Percentiles rank a stretch among this genome's conserved stretches.
These are phyloP conservation scores for Stercorarius parasiticus DNA, from an alignment of 2,113 vertebrate genomes.

Conservation along the genomic window DNA sequence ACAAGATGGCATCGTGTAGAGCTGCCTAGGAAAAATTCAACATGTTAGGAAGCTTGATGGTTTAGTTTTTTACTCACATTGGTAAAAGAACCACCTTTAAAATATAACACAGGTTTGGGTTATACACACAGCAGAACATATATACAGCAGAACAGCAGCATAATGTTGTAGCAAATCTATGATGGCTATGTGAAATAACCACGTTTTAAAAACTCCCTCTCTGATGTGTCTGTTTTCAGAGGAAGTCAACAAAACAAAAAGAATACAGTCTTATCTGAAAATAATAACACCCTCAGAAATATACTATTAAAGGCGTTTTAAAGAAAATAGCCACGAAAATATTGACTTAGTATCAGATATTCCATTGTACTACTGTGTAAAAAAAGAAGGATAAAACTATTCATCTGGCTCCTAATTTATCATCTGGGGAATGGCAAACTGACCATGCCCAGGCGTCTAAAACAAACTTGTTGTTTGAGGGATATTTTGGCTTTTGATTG, in stretches of 20 bases:
- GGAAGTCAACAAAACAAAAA: not conserved
- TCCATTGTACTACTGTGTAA: not conserved
- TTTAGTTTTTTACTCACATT: not conserved
- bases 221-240: not conserved
- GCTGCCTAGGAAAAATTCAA: not conserved
- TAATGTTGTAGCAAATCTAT: not conserved
- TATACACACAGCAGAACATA: not conserved
- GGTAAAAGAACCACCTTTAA: not conserved
- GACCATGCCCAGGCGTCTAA: not conserved
- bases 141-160: not conserved
- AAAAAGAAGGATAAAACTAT: not conserved
- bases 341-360: not conserved
- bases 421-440: not conserved
- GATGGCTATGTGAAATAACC: not conserved
- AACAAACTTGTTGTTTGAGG: not conserved
- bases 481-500: not conserved
- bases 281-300: not conserved
- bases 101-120: not conserved
- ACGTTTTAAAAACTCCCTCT: not conserved
- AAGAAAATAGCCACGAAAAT: not conserved
- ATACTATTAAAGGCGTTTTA: not conserved
- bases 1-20: not conserved
- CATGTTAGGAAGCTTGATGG: not conserved
- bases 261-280: not conserved
- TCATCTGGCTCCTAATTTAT: not conserved